Evolutionary conservation across 2,113 vertebrate genomes (phyloP).

Genomic region (Lophotis ruficrista): DNA sequence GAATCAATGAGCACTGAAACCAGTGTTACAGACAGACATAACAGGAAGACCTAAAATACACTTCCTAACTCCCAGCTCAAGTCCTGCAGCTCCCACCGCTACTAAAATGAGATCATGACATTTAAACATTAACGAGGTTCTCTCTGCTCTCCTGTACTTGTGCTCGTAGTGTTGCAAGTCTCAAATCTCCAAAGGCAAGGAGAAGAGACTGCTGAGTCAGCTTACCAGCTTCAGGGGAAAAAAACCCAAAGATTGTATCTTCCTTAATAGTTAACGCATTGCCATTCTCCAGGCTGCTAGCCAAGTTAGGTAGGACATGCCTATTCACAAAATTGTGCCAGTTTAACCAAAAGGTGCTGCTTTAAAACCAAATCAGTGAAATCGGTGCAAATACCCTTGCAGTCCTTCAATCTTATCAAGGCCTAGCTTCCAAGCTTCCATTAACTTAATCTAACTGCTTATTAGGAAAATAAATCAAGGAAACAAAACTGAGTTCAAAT

Average conservation of each 20-base stretch:
- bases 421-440: neutral
- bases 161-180: neutral
- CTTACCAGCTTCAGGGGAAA: neutral
- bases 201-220: neutral
- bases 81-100: neutral
- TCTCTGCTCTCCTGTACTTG: neutral
- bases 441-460: neutral
- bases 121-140: neutral
- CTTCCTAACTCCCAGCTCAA: neutral
- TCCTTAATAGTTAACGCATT: neutral
- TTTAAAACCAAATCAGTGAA: neutral
- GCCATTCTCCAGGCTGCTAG: neutral
- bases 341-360: neutral
- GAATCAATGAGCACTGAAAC: neutral
- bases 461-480: neutral
- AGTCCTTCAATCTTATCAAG: neutral
- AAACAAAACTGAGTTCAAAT: neutral
- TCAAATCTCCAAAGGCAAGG: neutral
- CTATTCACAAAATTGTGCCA: neutral
- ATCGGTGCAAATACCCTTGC: neutral
- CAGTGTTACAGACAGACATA: neutral
- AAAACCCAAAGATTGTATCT: neutral
- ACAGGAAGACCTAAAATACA: neutral
- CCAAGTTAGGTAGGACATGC: neutral
- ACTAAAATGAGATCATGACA: neutral